Evolutionary conservation across 2,888 invertebrate species (phyloP).

Genomic region (Mycalesis mineus): DNA sequence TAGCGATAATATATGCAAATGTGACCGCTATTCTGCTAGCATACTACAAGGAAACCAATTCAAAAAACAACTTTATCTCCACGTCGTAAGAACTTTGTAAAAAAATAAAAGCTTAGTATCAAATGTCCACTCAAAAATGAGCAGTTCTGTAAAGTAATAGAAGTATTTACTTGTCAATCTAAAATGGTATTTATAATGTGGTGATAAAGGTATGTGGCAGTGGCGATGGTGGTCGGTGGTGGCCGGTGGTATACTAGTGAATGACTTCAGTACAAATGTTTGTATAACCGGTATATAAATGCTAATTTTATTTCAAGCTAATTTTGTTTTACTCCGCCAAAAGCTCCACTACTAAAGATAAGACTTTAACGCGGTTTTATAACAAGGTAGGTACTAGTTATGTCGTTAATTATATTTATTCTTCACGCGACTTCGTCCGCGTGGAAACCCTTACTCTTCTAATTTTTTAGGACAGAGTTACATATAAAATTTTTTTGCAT

Average conservation of each 20-base stretch:
- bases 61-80: slow-evolving; percentile 6
- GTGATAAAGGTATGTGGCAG: not conserved
- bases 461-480: no score
- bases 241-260: not conserved
- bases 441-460: no score
- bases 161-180: not conserved
- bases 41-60: slow-evolving; percentile 1
- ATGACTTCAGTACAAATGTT: not conserved
- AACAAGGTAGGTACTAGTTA: no score
- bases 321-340: not conserved
- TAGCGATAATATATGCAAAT: slow-evolving; percentile 33
- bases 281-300: slow-evolving; percentile 1
- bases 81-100: not conserved
- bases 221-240: not conserved
- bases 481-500: no score
- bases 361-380: no score
- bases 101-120: not conserved
- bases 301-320: not conserved
- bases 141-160: not conserved
- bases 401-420: no score
- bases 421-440: no score
- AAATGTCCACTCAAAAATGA: not conserved
- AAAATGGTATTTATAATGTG: not conserved
- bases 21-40: slow-evolving; percentile 29
- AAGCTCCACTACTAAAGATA: not conserved